Base-by-base conservation (phyloP, 2,888 invertebrate genomes). In the Campoletis raptor region DNA sequence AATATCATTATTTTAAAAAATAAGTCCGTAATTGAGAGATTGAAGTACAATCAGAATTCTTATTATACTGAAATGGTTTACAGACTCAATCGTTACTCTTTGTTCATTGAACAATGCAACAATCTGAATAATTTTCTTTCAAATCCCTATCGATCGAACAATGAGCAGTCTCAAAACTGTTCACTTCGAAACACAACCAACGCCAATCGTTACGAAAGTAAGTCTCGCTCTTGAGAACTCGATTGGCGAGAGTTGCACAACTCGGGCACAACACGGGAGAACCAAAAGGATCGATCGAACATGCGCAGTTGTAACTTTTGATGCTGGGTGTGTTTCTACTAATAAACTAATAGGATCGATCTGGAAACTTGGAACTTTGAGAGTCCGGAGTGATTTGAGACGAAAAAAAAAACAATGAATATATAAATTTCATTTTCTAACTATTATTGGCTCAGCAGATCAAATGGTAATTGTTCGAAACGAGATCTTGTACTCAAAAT, bases 201-300 rank as follows among this genome's bases (percentile, higher is more conserved):
- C 40, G 73, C 70, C 45, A 77, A 79, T 86, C 81, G 67, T 40
- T 87, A 82, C 79, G 84, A 87, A 84, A 85, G 79, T 84, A 40
- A 48, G 69, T 81, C 70, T 42, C 79, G 81, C 74, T 87, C 74
- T 84, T 85, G 86, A 79, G 79, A 81, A 87, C 82, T 79, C 81
- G 81, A 82, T 84, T 70, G 81, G 79, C 86, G 74, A 79, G 72
- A 77, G 74, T 87, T 87, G 86, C 79, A 66, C 86, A 87, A 87
- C 84, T 81, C 79, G 77, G 57, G 61, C 77, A 61, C 61, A 67
- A 67, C 77, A 36, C 42, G n/a, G 48, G 18, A 66, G 76, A 86
- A 64, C 64, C 78, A 5, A 76, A 79, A 67, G 74, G 78, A 84
- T 83, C 61, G 57, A 81, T 81, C 45, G 81, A 72, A 69, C n/a